Base-by-base conservation (phyloP, 1,140 invertebrate species). In the Dendroctonus valens region DNA sequence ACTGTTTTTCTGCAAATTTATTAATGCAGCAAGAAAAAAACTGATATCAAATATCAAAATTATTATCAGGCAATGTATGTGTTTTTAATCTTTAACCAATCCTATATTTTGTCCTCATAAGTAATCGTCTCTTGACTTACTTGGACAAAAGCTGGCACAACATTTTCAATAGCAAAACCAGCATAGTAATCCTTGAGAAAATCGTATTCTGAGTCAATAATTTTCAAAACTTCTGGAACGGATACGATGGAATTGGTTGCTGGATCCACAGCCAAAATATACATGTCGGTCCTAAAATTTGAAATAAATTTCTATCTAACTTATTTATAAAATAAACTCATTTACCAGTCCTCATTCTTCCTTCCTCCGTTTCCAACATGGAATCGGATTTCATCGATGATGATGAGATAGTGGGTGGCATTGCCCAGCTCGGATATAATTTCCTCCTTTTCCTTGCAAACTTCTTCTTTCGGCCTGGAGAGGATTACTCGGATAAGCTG, bases 151-250 rank as follows among this genome's bases (percentile, higher is more conserved):
- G 85, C 85, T 3, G 86, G 84, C 41, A 91, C 86, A 57, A 95
- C 88, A 71, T 93, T 92, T 73, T 92, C 89, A 49, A 94, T 93
- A 7, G 90, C 90, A 76, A 89, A 91, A 37, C 90, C 88, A 44
- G 87, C 83, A 70, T 91, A 90, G 6, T 86, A 85, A 61, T 85
- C 88, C 75, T 91, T 91, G 2, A 94, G 82, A 69, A 89, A 87
- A 73, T 94, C 90, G 74, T 93, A 94, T 76, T 93, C 90, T 5
- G 88, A 84, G 79, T 96, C 93, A 53, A 95, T 91, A 7, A 88
- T 84, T 80, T 92, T 90, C 3, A 96, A 79, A 7, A 93, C 90
- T 64, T 91, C 86, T 44, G 90, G 86, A 38, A 93, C 89, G 0
- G 89, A 84, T 6, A 90, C 81, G 54, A 95, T 92, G 40, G 88